A percentile compares a stretch with the other conserved stretches of the same genome.
Conservation (phyloP, 1,140 invertebrate species). For the Harlomillsia oculata region DNA sequence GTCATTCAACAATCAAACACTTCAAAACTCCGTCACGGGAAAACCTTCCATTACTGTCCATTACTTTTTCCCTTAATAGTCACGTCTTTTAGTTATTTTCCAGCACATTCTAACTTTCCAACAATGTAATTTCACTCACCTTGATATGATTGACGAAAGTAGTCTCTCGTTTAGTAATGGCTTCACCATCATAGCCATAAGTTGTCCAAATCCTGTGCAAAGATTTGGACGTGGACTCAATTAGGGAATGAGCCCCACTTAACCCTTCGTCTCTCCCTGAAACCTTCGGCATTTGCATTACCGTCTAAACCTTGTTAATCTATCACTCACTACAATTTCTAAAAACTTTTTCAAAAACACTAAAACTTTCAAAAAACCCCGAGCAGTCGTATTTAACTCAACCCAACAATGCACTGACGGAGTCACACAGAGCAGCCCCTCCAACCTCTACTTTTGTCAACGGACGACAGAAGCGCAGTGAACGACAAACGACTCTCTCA, state of each 20-base stretch:
- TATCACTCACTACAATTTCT: no score
- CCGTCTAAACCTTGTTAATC: no score
- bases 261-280: no score
- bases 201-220: constrained; percentile 1
- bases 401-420: no score
- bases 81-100: neutral
- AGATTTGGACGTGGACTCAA: neutral
- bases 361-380: no score
- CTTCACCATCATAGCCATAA: constrained; percentile 1
- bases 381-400: no score
- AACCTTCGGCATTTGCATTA: no score
- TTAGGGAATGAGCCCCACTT: neutral
- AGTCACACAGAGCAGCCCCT: no score
- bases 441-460: no score
- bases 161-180: neutral
- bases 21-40: neutral
- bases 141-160: neutral
- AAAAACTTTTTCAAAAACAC: no score
- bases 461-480: no score
- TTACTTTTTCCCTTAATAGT: neutral
- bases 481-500: no score
- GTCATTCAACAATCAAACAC: neutral
- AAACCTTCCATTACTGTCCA: neutral
- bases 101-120: neutral
- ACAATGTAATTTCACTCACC: neutral